Percentiles rank a stretch among this genome's conserved stretches.
Evolutionary conservation across 2,888 invertebrate species (phyloP).

Genomic region (Ormia ochracea): DNA sequence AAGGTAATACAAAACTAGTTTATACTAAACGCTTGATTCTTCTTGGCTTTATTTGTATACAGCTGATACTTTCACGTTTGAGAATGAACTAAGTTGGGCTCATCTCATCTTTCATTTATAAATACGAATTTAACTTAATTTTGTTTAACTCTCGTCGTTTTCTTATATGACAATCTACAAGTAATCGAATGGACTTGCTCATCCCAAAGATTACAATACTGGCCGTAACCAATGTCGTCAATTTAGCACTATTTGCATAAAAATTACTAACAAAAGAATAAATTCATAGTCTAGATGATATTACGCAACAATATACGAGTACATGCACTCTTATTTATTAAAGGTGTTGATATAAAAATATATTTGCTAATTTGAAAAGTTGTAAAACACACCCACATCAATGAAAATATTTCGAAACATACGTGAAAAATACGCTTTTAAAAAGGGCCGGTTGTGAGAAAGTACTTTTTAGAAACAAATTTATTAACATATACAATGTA

Average conservation of each 20-base stretch:
- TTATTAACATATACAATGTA: too few relatives aligned
- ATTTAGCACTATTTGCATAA: neutral
- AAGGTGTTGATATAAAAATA: too few relatives aligned
- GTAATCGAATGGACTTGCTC: slow-evolving; percentile 23
- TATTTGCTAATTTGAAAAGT: too few relatives aligned
- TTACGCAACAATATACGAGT: too few relatives aligned
- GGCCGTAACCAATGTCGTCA: neutral
- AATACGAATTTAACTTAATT: slow-evolving; percentile 34
- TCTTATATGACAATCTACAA: neutral
- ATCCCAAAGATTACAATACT: slow-evolving; percentile 21
- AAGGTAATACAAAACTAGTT: slow-evolving; percentile 37
- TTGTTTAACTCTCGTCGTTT: slow-evolving; percentile 31
- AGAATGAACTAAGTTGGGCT: slow-evolving; percentile 42
- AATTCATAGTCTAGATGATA: too few relatives aligned
- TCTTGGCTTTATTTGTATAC: neutral
- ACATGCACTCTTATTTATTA: too few relatives aligned
- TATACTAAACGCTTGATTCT: neutral
- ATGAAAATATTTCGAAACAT: too few relatives aligned
- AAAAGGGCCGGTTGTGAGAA: too few relatives aligned
- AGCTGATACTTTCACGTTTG: slow-evolving; percentile 50
- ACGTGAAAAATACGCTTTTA: too few relatives aligned
- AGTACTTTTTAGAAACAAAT: too few relatives aligned
- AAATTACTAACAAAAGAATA: neutral
- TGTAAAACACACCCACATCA: too few relatives aligned
- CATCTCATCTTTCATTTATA: slow-evolving; percentile 42